Evolutionary conservation across 2,113 vertebrate species (phyloP).

Genomic region (Toxotes chatareus): DNA sequence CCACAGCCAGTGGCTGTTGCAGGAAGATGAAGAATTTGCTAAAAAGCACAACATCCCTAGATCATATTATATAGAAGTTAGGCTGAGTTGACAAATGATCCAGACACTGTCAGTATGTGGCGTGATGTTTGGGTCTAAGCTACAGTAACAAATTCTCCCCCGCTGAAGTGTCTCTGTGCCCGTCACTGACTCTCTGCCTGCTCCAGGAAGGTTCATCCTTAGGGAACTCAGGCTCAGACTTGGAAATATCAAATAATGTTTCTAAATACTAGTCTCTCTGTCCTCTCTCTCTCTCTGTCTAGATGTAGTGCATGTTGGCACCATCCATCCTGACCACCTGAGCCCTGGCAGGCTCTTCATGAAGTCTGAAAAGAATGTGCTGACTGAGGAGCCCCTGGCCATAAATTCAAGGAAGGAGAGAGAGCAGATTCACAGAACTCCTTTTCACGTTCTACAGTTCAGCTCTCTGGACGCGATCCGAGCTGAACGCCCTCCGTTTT

Average conservation of each 20-base stretch:
- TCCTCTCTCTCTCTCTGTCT: background rate
- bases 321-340: slow-evolving; percentile 26
- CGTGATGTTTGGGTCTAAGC: background rate
- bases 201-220: background rate
- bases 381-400: slow-evolving; percentile 32
- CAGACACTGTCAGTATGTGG: background rate
- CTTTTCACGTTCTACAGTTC: too few relatives aligned
- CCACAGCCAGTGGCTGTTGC: slow-evolving; percentile 34
- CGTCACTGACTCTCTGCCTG: background rate
- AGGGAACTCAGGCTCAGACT: background rate
- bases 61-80: slow-evolving; percentile 47
- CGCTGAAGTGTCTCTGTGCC: background rate
- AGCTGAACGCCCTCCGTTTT: too few relatives aligned
- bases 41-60: slow-evolving; percentile 36
- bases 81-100: slow-evolving; percentile 31
- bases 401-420: slow-evolving; percentile 29
- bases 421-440: too few relatives aligned
- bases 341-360: slow-evolving; percentile 28
- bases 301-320: slow-evolving; percentile 26
- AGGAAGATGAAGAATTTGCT: slow-evolving; percentile 37
- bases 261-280: background rate
- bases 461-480: too few relatives aligned
- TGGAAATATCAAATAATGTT: background rate
- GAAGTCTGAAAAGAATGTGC: slow-evolving; percentile 24
- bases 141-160: too few relatives aligned